Conservation (phyloP, 2,113 vertebrate species). For the Halichoerus grypus region DNA sequence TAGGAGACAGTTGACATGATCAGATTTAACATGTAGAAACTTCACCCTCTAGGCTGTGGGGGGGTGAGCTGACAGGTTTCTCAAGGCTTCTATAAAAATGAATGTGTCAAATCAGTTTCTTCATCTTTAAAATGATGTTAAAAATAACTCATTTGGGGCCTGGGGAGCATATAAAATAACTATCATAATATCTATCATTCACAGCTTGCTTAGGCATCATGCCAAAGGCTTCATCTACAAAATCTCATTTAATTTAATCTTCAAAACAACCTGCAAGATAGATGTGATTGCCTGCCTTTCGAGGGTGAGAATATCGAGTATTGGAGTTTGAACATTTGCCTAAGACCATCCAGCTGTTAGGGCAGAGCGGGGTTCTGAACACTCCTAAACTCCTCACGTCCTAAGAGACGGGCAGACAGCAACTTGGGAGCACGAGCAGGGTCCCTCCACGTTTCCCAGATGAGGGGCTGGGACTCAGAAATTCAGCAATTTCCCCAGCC, state of each 20-base stretch:
- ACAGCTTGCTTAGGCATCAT: not conserved
- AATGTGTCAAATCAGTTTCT: slow-evolving; percentile 56
- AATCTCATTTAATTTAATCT: slow-evolving; percentile 39
- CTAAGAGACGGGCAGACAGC: accelerated
- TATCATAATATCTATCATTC: not conserved
- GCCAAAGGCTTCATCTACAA: slow-evolving; percentile 15
- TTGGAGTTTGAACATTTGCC: not conserved
- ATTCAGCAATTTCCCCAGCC: accelerated
- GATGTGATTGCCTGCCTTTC: not conserved
- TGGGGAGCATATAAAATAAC: not conserved
- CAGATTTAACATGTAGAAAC: not conserved
- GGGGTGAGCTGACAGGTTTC: not conserved
- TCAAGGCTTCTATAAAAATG: not conserved
- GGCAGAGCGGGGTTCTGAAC: not conserved
- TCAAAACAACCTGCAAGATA: not conserved
- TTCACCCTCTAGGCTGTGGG: not conserved
- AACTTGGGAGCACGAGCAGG: accelerated
- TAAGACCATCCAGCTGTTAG: not conserved
- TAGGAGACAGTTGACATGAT: not conserved
- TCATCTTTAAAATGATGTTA: slow-evolving; percentile 49
- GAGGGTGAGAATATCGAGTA: not conserved
- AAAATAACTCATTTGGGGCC: slow-evolving; percentile 50
- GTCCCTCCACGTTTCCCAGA: accelerated
- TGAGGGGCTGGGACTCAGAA: not conserved
- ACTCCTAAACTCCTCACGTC: accelerated